Conservation (phyloP, 2,113 vertebrate genomes). For the Ceyx cyanopectus region DNA sequence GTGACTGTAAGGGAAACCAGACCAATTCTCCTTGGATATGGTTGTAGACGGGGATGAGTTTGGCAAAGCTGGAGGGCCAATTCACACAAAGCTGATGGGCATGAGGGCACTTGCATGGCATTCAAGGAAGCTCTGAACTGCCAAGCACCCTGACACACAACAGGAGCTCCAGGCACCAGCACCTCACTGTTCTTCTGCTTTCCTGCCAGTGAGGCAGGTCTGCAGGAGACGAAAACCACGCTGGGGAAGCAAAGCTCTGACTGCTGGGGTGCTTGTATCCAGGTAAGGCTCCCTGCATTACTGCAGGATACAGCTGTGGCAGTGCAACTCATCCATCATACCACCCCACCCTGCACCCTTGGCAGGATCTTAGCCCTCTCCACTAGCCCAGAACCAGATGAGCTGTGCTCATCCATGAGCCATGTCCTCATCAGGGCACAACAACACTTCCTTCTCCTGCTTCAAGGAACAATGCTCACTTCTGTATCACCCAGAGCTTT, state of each 20-base stretch:
- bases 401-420: rapidly evolving
- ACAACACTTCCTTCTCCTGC: neutral
- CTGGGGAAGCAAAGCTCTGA: neutral
- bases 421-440: neutral
- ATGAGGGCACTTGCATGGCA: rapidly evolving
- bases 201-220: neutral
- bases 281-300: rapidly evolving
- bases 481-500: neutral
- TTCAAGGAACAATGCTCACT: rapidly evolving
- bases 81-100: neutral
- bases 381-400: neutral
- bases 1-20: neutral
- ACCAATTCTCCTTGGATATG: rapidly evolving
- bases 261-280: neutral
- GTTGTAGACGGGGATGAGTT: rapidly evolving
- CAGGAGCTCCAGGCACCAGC: rapidly evolving
- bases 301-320: neutral
- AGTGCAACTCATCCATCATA: neutral
- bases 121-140: rapidly evolving
- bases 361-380: neutral
- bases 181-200: neutral
- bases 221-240: neutral
- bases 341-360: neutral
- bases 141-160: neutral
- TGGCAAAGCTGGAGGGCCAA: neutral